Evolutionary conservation across 2,888 invertebrate species (phyloP).

Genomic region (Tetragonisca angustula): DNA sequence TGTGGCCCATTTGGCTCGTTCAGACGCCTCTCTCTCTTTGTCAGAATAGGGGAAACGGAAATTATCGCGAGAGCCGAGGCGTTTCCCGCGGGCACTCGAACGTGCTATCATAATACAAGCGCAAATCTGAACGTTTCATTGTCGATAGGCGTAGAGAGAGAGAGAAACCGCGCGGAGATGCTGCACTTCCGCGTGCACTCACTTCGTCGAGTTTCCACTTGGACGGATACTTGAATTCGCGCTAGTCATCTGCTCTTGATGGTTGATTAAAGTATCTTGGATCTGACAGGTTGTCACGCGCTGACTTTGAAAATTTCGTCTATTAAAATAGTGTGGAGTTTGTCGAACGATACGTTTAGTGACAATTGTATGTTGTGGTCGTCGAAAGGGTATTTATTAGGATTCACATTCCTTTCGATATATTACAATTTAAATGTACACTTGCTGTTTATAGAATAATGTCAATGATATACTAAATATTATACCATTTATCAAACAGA

Average conservation of each 20-base stretch:
- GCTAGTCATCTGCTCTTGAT: constrained; percentile 31
- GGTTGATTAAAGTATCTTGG: constrained; percentile 22
- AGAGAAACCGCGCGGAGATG: constrained; percentile 8
- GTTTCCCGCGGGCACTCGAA: constrained; percentile 38
- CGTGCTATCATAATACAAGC: constrained; percentile 41
- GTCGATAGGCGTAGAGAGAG: constrained; percentile 10
- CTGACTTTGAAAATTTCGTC: not conserved
- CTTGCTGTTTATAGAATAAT: no score
- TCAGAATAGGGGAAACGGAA: constrained; percentile 37
- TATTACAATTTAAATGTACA: no score
- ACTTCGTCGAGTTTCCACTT: constrained; percentile 22
- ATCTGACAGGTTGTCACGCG: not conserved
- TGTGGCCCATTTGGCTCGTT: constrained; percentile 55
- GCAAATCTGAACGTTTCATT: constrained; percentile 29
- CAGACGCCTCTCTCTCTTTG: constrained; percentile 23
- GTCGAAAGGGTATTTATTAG: not conserved
- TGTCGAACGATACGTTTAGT: not conserved
- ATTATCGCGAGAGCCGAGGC: constrained; percentile 45
- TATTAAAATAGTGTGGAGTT: not conserved
- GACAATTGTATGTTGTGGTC: not conserved
- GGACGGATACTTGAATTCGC: constrained; percentile 16
- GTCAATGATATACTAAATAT: no score
- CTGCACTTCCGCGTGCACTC: constrained; percentile 10
- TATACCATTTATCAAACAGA: no score
- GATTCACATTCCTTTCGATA: not conserved